These are phyloP conservation scores for Littorina saxatilis DNA, from an alignment of 1,140 invertebrate species.

Conservation along the genomic window DNA sequence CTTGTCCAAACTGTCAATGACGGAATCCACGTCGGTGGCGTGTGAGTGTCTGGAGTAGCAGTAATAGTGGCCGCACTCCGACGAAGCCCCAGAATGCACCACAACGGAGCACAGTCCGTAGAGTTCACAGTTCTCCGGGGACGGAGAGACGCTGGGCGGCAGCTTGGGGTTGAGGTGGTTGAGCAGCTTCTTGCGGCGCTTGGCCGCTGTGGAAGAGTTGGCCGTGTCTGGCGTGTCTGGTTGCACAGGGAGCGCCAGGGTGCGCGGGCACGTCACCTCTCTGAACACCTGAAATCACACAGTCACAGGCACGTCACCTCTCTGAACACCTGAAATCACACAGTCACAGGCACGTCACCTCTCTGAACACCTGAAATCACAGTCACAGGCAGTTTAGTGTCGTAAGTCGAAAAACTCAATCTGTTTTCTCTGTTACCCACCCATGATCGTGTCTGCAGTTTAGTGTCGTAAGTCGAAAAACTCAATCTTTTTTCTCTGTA, in stretches of 20 bases:
- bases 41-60: slow-evolving; percentile 82
- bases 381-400: too few species aligned
- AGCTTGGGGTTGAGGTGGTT: neutral
- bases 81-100: slow-evolving; percentile 87
- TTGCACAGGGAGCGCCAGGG: slow-evolving; percentile 66
- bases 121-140: slow-evolving; percentile 40
- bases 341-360: too few species aligned
- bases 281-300: slow-evolving; percentile 52
- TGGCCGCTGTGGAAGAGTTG: slow-evolving; percentile 12
- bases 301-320: too few species aligned
- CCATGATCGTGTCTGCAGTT: too few species aligned
- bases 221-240: neutral
- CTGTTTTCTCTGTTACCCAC: too few species aligned
- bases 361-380: too few species aligned
- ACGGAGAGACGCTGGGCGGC: slow-evolving; percentile 6
- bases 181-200: slow-evolving; percentile 22
- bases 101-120: slow-evolving; percentile 89
- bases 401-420: too few species aligned
- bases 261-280: slow-evolving; percentile 73
- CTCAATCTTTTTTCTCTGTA: too few species aligned
- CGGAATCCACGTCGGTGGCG: slow-evolving; percentile 48
- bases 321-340: too few species aligned
- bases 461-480: too few species aligned
- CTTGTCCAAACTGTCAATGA: slow-evolving; percentile 48
- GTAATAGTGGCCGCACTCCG: slow-evolving; percentile 92